Conservation (phyloP, 2,888 invertebrate genomes). For the Campoplex capitator region DNA sequence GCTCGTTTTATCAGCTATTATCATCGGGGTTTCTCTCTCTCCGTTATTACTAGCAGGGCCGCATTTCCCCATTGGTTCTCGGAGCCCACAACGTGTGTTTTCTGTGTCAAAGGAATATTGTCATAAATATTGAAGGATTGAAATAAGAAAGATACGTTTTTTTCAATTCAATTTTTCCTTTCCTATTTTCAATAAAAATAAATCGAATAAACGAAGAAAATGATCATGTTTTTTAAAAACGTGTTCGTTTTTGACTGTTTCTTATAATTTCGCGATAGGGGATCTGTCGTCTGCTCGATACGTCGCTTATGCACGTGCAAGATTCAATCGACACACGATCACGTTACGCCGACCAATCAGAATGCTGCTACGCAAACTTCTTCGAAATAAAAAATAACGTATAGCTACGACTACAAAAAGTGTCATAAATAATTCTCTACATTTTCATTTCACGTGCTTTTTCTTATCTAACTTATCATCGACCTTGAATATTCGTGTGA, state of each 20-base stretch:
- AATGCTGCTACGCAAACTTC: neutral
- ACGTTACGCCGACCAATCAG: neutral
- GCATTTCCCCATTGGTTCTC: slow-evolving; percentile 18
- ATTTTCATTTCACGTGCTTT: neutral
- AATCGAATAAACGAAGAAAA: neutral
- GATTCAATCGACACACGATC: neutral
- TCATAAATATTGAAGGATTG: neutral
- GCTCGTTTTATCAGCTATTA: slow-evolving; percentile 68
- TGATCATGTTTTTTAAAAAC: neutral
- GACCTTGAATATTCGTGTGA: neutral
- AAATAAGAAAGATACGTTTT: too few species aligned
- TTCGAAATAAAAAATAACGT: slow-evolving; percentile 7
- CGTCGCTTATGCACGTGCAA: slow-evolving; percentile 54
- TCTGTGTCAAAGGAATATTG: neutral
- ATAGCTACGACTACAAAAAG: neutral
- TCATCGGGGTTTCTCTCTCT: slow-evolving; percentile 62
- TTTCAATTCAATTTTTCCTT: neutral
- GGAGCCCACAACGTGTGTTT: neutral
- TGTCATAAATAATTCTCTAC: neutral
- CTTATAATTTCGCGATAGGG: neutral
- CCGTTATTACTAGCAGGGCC: slow-evolving; percentile 45
- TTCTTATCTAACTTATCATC: neutral
- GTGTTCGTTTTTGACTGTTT: neutral
- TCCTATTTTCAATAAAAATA: neutral
- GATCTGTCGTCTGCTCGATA: slow-evolving; percentile 34